These are phyloP conservation scores for Globia sparganii DNA, from an alignment of 2,888 invertebrate genomes.

Conservation along the genomic window DNA sequence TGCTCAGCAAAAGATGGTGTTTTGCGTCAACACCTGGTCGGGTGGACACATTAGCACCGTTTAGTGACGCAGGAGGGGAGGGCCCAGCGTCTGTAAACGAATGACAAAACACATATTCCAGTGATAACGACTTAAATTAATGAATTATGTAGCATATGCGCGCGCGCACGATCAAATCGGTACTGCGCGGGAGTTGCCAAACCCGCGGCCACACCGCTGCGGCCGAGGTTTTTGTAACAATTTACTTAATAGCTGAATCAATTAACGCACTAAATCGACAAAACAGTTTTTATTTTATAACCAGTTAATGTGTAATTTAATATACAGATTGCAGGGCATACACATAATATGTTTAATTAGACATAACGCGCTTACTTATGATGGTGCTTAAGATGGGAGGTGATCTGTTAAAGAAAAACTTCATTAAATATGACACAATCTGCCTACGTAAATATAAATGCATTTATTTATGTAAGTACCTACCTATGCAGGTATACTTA, in stretches of 20 bases:
- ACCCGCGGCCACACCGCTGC: conserved; percentile 49
- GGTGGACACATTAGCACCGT: conserved; percentile 34
- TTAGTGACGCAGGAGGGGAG: conserved; percentile 5
- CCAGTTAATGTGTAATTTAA: conserved; percentile 3
- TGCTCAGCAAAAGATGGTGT: not conserved
- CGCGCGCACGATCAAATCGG: conserved; percentile 60
- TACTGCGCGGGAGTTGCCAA: conserved; percentile 46
- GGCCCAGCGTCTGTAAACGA: not conserved
- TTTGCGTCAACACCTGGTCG: conserved; percentile 27
- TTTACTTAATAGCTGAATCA: conserved; percentile 35
- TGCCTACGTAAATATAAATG: not conserved
- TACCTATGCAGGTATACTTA: not conserved
- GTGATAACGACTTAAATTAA: conserved; percentile 75
- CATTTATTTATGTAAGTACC: not conserved
- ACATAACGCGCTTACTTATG: conserved; percentile 8
- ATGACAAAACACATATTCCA: conserved; percentile 55
- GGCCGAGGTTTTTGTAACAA: conserved; percentile 18
- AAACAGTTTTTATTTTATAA: conserved; percentile 6
- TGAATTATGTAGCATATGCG: conserved; percentile 78
- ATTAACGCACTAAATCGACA: conserved; percentile 6
- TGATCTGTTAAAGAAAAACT: conserved; percentile 2
- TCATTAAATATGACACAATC: conserved; percentile 2
- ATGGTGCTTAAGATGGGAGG: not conserved
- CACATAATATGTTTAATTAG: conserved; percentile 1
- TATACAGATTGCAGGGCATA: not conserved